Evolutionary conservation across 2,113 vertebrate species (phyloP).

Genomic region (Carassius carassius): DNA sequence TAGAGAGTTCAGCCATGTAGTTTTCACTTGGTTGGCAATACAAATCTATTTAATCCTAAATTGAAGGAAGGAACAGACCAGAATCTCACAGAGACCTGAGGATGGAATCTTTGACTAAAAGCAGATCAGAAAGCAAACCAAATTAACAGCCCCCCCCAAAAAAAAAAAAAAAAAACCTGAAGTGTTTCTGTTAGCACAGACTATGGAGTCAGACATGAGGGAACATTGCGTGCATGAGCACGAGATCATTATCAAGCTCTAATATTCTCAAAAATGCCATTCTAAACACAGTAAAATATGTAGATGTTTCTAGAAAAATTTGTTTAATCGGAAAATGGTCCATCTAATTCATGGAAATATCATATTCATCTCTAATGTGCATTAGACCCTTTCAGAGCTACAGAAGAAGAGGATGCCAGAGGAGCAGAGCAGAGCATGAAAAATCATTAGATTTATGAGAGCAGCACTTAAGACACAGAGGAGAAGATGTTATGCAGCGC

Average conservation of each 20-base stretch:
- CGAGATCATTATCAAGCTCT: not conserved
- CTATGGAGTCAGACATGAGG: not conserved
- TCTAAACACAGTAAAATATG: not conserved
- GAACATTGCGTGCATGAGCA: not conserved
- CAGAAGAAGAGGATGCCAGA: not conserved
- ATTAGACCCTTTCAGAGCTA: conserved; percentile 5
- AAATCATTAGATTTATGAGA: conserved; percentile 32
- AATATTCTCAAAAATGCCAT: not conserved
- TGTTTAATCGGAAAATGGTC: not conserved
- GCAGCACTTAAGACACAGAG: conserved; percentile 8
- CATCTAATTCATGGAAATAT: conserved; percentile 18
- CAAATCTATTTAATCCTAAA: no score
- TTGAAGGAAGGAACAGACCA: not conserved
- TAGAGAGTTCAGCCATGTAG: no score
- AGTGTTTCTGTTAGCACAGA: not conserved
- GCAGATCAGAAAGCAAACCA: no score
- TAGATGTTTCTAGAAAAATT: not conserved
- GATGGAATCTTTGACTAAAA: no score
- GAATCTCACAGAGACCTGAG: not conserved
- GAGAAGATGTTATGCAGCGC: not conserved
- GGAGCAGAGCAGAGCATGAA: not conserved
- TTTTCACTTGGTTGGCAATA: no score
- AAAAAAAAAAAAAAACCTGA: not conserved
- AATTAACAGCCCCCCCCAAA: not conserved
- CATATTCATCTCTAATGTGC: not conserved